phyloP scores from a whole-genome alignment of 2,888 invertebrate species.

The Mycalesis mineus region DNA sequence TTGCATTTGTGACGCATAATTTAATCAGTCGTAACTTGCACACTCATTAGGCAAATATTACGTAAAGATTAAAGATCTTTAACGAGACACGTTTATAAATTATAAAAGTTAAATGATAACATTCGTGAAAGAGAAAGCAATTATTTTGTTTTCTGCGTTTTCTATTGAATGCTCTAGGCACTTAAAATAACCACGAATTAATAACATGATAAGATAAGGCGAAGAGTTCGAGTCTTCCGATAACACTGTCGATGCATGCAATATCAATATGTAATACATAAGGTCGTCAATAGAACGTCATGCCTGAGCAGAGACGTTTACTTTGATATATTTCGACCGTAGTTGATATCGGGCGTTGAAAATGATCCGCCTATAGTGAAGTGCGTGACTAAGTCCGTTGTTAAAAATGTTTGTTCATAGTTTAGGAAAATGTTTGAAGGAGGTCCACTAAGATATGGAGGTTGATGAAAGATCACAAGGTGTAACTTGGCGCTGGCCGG shows the following conservation, averaged over 20 bases:
- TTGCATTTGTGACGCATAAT: neutral
- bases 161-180: constrained; percentile 14
- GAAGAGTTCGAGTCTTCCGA: constrained; percentile 59
- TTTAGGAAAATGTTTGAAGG: constrained; percentile 29
- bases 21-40: neutral
- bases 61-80: neutral
- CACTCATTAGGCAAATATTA: neutral
- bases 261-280: constrained; percentile 22
- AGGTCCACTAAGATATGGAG: constrained; percentile 56
- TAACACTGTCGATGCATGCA: constrained; percentile 56
- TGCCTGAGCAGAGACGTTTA: constrained; percentile 32
- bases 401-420: constrained; percentile 11
- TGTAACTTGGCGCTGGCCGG: constrained; percentile 65
- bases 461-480: constrained; percentile 46
- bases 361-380: constrained; percentile 24
- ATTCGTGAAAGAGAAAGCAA: neutral
- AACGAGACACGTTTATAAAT: neutral
- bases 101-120: neutral
- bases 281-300: constrained; percentile 64
- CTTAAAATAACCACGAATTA: constrained; percentile 33
- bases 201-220: constrained; percentile 68
- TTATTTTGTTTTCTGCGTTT: neutral
- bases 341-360: constrained; percentile 23
- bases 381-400: constrained; percentile 15
- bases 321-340: constrained; percentile 14